Evolutionary conservation across 2,888 invertebrate genomes (phyloP).

Genomic region (Anarsia innoxiella): DNA sequence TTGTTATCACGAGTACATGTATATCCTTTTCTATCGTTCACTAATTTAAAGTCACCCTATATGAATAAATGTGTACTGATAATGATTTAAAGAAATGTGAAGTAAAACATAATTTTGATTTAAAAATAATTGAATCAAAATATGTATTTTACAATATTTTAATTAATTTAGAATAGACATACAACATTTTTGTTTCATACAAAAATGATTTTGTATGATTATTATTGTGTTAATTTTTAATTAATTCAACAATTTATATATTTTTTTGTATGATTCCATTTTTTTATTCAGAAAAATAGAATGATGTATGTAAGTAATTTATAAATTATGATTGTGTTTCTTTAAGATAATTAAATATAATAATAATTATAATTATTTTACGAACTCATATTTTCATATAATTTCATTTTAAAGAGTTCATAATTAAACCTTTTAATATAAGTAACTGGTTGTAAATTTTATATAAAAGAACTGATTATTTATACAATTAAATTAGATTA

Average conservation of each 20-base stretch:
- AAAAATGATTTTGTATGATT: background rate
- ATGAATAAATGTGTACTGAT: too few species aligned
- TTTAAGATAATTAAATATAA: background rate
- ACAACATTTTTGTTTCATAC: background rate
- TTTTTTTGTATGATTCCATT: background rate
- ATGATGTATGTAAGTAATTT: slow-evolving; percentile 1
- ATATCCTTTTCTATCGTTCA: too few species aligned
- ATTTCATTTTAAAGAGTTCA: too few species aligned
- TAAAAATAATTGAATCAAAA: background rate
- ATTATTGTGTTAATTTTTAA: background rate
- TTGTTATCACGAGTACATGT: too few species aligned
- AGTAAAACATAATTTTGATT: background rate
- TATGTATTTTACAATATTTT: background rate
- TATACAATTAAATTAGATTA: background rate
- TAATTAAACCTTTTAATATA: too few species aligned
- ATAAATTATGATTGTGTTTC: background rate
- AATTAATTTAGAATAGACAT: background rate
- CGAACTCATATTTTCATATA: too few species aligned
- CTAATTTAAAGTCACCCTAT: too few species aligned
- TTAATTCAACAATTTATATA: background rate
- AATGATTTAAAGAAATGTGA: too few species aligned
- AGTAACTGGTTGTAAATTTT: too few species aligned
- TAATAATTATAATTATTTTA: too few species aligned
- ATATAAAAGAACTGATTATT: background rate
- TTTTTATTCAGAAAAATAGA: background rate